Percentiles rank a stretch among this genome's conserved stretches.
Conservation (phyloP, 2,113 vertebrate genomes). For the Orycteropus afer region DNA sequence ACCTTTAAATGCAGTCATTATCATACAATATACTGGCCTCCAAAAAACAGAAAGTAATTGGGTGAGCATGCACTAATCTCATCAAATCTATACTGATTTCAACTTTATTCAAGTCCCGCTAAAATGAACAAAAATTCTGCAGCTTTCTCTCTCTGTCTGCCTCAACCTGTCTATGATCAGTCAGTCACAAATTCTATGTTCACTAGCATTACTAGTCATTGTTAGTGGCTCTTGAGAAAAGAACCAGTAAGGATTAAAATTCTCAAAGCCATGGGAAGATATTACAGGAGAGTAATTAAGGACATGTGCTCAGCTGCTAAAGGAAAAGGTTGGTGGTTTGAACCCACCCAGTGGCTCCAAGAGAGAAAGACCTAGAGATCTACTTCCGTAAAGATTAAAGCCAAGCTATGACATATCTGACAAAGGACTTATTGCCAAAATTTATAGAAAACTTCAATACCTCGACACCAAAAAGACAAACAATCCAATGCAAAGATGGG, state of each 20-base stretch:
- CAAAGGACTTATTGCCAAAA: too few relatives aligned
- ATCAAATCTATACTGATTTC: background rate
- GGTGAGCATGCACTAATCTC: background rate
- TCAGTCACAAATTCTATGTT: background rate
- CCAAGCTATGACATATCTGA: too few relatives aligned
- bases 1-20: background rate
- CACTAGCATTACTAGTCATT: conserved; percentile 37
- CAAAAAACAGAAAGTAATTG: background rate
- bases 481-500: too few relatives aligned
- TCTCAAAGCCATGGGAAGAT: background rate
- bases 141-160: background rate
- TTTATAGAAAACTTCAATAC: too few relatives aligned
- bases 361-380: background rate
- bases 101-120: background rate
- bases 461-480: too few relatives aligned
- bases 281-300: background rate
- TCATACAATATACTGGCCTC: background rate
- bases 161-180: background rate
- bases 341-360: background rate
- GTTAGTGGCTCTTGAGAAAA: conserved; percentile 12
- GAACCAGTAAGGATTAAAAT: conserved; percentile 12
- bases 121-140: background rate
- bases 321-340: background rate
- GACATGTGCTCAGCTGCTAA: background rate
- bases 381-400: background rate